Conservation (phyloP, 2,888 invertebrate species). For the Odontomyia ornata region DNA sequence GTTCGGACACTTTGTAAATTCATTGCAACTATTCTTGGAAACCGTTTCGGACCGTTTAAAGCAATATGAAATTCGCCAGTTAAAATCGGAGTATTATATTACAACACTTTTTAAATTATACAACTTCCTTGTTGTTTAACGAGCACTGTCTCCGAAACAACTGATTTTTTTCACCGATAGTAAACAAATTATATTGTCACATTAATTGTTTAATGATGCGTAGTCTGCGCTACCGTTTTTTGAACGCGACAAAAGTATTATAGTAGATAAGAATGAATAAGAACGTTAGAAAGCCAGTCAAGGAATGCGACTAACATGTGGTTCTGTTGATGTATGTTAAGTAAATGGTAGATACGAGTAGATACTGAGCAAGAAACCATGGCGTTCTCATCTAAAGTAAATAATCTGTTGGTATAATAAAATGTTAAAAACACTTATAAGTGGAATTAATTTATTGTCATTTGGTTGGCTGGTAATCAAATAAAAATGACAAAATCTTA, state of each 20-base stretch:
- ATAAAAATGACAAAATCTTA: too few species aligned
- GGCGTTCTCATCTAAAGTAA: neutral
- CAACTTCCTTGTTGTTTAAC: conserved; percentile 2
- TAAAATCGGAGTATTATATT: neutral
- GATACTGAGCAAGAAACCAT: neutral
- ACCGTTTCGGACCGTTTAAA: neutral
- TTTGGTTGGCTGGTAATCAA: too few species aligned
- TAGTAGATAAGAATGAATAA: neutral
- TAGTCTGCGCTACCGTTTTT: neutral
- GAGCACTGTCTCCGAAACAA: neutral
- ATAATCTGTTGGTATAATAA: neutral
- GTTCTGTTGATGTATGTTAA: neutral
- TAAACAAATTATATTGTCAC: too few species aligned
- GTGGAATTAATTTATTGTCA: too few species aligned
- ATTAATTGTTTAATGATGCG: neutral
- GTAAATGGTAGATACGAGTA: neutral
- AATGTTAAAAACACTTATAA: neutral
- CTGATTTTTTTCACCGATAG: too few species aligned
- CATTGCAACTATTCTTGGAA: neutral
- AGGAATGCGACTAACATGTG: neutral
- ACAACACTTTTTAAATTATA: neutral
- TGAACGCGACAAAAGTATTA: neutral
- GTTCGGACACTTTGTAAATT: conserved; percentile 1
- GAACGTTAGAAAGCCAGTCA: neutral
- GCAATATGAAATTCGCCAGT: neutral